These are phyloP conservation scores for Microctenopoma stevenorrisi DNA, from an alignment of 2,797 vertebrate genomes.

Conservation along the genomic window DNA sequence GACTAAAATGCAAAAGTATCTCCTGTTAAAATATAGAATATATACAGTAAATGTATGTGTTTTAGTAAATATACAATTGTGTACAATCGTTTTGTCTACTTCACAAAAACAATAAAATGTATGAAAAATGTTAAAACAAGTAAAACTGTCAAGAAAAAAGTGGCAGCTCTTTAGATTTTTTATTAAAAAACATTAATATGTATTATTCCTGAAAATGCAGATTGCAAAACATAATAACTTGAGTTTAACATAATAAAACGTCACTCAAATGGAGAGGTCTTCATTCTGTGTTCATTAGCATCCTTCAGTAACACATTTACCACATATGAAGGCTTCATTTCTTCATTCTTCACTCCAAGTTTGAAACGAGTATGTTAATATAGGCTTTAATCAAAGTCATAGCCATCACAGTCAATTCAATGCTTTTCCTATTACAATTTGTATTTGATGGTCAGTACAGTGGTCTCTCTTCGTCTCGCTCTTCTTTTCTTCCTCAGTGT, in stretches of 20 bases:
- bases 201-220: no score
- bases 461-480: not conserved
- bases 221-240: not conserved
- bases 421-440: not conserved
- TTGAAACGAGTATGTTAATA: slow-evolving; percentile 13
- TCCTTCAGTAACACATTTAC: not conserved
- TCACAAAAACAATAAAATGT: not conserved
- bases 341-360: slow-evolving; percentile 8
- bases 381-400: not conserved
- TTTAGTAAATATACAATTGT: not conserved
- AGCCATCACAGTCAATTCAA: slow-evolving; percentile 4
- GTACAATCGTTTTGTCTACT: not conserved
- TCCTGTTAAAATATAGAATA: slow-evolving; percentile 3
- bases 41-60: slow-evolving; percentile 17
- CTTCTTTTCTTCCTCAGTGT: slow-evolving; percentile 57
- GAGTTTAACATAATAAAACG: not conserved
- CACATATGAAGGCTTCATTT: slow-evolving; percentile 8
- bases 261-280: not conserved
- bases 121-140: no score
- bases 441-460: not conserved
- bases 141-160: not conserved
- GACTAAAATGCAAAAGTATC: not conserved
- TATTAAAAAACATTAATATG: no score
- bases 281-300: not conserved
- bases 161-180: not conserved